A percentile compares a stretch with the other conserved stretches of the same genome.
Conservation (phyloP, 2,888 invertebrate genomes). For the Myopa testacea region DNA sequence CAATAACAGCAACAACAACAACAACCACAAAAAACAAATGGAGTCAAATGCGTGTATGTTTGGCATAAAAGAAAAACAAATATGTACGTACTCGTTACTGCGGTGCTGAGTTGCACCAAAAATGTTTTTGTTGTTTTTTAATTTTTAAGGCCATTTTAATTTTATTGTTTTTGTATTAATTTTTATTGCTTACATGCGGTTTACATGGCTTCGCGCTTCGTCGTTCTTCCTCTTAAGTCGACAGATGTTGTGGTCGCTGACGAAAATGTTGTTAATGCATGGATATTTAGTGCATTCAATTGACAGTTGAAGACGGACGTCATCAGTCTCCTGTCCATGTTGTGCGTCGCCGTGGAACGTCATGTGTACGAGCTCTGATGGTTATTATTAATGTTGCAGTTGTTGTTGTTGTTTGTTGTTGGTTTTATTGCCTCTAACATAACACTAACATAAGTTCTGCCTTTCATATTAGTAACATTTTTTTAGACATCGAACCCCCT, state of each 20-base stretch:
- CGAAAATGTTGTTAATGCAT: constrained; percentile 56
- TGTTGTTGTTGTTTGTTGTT: constrained; percentile 10
- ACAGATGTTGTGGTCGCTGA: constrained; percentile 51
- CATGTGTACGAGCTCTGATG: constrained; percentile 18
- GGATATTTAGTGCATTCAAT: constrained; percentile 57
- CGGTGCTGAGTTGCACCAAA: too few species aligned
- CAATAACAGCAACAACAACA: too few species aligned
- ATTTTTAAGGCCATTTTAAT: constrained; percentile 21
- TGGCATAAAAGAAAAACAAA: constrained; percentile 20
- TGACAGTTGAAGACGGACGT: constrained; percentile 49
- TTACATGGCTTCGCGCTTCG: constrained; percentile 10
- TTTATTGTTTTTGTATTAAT: constrained; percentile 19
- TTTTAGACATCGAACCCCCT: background rate
- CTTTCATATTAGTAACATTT: background rate
- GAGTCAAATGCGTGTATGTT: background rate
- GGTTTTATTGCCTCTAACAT: background rate
- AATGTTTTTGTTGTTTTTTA: background rate
- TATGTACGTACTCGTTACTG: background rate
- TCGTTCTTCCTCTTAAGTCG: background rate
- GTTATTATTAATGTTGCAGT: constrained; percentile 23
- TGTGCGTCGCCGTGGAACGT: background rate
- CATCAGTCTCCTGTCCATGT: constrained; percentile 8
- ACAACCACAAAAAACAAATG: background rate
- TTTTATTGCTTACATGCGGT: constrained; percentile 40
- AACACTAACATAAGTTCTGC: background rate